Conservation (phyloP, 2,113 vertebrate genomes). For the Mustela lutreola region DNA sequence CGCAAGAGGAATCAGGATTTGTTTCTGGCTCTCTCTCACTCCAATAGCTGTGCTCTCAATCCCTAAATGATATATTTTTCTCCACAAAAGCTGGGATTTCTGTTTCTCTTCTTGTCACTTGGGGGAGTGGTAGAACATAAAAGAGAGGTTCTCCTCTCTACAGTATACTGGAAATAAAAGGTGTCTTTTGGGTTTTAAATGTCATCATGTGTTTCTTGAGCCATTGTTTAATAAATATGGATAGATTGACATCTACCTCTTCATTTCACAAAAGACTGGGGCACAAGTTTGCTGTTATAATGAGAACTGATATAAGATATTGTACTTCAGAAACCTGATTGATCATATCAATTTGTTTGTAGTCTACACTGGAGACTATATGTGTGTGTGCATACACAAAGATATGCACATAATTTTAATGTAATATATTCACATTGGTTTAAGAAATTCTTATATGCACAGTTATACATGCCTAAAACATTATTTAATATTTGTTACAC, state of each 20-base stretch:
- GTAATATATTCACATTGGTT: not conserved
- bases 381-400: not conserved
- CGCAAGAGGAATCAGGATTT: not conserved
- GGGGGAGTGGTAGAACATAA: not conserved
- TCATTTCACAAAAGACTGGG: not conserved
- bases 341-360: not conserved
- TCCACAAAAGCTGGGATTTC: not conserved
- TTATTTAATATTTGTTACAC: not conserved
- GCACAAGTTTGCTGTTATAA: not conserved
- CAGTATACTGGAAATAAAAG: not conserved
- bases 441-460: conserved; percentile 33
- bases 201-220: not conserved
- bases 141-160: not conserved
- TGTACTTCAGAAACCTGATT: not conserved
- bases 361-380: not conserved
- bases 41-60: not conserved
- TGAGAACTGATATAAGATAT: not conserved
- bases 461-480: not conserved
- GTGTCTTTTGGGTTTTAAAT: not conserved
- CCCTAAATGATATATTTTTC: not conserved
- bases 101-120: not conserved
- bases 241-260: not conserved
- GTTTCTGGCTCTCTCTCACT: not conserved
- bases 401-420: not conserved
- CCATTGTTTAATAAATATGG: not conserved